Evolutionary conservation across 2,797 vertebrate genomes (phyloP), one percentile per base, ranked within the genome.

Genomic region (Clarias fuscus): DNA sequence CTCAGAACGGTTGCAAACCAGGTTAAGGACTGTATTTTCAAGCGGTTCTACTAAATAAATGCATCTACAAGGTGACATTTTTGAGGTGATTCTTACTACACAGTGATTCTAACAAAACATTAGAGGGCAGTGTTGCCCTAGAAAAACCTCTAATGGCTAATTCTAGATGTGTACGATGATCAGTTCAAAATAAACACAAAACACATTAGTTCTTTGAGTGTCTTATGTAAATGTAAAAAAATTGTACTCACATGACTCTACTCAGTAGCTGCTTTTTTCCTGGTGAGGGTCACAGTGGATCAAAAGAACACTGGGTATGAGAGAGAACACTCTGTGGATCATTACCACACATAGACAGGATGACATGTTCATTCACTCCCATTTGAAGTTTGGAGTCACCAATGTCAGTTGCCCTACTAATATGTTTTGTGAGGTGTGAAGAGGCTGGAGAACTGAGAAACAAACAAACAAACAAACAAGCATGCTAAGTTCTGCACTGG

Each of bases 121-220:
- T 87, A 76, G 95, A 90, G 93, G 95, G 94, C 95, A 96, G 94
- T 94, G 89, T 95, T 94, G 92, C 82, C 90, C 89, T 90, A 85
- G 79, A 90, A 91, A 89, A 85, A 22, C 0, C 70, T 27, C 13
- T 15, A 86, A 65, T 27, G 43, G 82, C 61, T 40, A 20, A 68
- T 15, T 22, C 65, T 11, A 56, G 20, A 33, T 20, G 59, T 13
- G 30, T 73, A 17, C 56, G 33, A 5, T 37, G 11, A 40, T 56
- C 64, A 48, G 67, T 68, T 37, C 65, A 81, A 71, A 61, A 24
- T 20, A 81, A 68, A 73, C 37, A 5, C 53, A 43, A 53, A 33
- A 58, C 27, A 56, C 62, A 81, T 22, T 53, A 56, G 22, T 10
- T 67, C n/a, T 82, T 67, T 30, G 40, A 27, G 18, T 81, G 62